Conservation (phyloP, 2,888 invertebrate genomes). For the Drymonia ruficornis region DNA sequence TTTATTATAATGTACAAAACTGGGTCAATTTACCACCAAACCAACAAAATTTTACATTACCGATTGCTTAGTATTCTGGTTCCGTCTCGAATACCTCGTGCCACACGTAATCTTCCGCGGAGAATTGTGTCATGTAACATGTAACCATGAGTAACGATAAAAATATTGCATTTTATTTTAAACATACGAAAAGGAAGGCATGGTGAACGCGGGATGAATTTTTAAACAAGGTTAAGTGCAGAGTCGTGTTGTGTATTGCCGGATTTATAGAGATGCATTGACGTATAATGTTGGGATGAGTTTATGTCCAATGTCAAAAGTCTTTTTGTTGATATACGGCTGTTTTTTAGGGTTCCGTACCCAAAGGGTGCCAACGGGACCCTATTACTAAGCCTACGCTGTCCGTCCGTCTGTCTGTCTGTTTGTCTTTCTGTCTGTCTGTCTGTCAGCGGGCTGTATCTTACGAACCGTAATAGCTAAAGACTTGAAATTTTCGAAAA, state of each 20-base stretch:
- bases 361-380: too few species aligned
- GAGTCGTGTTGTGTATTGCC: neutral
- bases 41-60: too few species aligned
- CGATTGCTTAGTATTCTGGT: conserved; percentile 1
- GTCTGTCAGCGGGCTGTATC: too few species aligned
- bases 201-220: neutral
- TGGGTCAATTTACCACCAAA: too few species aligned
- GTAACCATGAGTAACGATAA: neutral
- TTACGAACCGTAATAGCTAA: too few species aligned
- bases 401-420: too few species aligned
- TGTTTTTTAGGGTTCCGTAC: too few species aligned
- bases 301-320: neutral
- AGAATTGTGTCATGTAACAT: neutral
- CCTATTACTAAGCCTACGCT: too few species aligned
- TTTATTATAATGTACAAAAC: too few species aligned
- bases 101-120: neutral
- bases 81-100: neutral
- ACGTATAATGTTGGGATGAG: neutral
- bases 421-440: too few species aligned
- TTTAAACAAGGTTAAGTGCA: conserved; percentile 3
- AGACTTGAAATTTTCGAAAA: too few species aligned
- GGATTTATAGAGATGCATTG: neutral
- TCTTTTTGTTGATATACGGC: too few species aligned
- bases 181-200: neutral
- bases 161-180: neutral